Percentiles rank a stretch among this genome's conserved stretches.
These are phyloP conservation scores for Acridotheres tristis DNA, from an alignment of 2,797 vertebrate species.

Conservation along the genomic window DNA sequence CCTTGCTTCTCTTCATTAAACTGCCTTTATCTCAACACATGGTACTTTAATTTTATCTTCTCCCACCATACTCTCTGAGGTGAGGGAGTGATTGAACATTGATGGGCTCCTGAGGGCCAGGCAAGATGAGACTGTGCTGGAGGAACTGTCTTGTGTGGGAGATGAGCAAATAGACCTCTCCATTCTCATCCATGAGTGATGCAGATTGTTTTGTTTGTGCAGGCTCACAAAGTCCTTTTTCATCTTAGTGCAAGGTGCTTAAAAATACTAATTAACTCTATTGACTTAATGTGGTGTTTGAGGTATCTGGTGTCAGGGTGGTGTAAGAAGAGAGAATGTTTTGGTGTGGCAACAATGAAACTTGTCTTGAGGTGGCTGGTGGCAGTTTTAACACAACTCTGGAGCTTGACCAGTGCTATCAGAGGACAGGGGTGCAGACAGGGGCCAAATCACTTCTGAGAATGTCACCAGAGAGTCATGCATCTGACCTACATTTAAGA, in stretches of 20 bases:
- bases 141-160: neutral
- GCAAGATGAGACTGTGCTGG: neutral
- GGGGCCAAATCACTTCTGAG: neutral
- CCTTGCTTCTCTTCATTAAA: neutral
- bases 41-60: neutral
- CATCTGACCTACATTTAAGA: neutral
- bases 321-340: neutral
- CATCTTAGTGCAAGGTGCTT: neutral
- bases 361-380: neutral
- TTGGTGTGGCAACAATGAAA: neutral
- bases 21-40: neutral
- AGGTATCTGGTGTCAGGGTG: neutral
- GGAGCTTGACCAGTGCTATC: neutral
- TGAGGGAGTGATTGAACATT: neutral
- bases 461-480: accelerated
- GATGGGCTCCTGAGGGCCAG: neutral
- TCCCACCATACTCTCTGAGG: too few relatives aligned
- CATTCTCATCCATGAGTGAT: neutral
- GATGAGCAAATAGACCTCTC: neutral
- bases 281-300: neutral
- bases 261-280: neutral
- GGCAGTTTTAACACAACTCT: neutral
- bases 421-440: neutral
- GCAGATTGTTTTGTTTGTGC: neutral
- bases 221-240: neutral